Evolutionary conservation across 92 coral and sea anemone species (phyloP).

Genomic region (Siderastrea radians): DNA sequence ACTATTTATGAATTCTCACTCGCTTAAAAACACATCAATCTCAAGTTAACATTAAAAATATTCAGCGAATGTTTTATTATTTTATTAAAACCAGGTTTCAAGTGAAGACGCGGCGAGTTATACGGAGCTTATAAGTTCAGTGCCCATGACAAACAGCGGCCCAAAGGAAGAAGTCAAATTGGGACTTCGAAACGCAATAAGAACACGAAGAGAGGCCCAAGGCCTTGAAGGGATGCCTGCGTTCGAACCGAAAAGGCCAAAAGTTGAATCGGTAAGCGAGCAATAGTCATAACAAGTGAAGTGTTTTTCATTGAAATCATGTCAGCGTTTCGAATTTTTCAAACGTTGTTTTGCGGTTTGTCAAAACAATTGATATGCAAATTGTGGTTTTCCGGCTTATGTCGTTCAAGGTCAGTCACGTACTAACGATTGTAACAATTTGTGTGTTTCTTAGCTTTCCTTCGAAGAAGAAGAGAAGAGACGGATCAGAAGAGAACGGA

Average conservation of each 20-base stretch:
- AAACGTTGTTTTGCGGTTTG: constrained; percentile 26
- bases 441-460: constrained; percentile 70
- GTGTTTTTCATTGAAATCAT: not conserved
- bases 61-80: constrained; percentile 10
- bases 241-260: constrained; percentile 83
- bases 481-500: constrained; percentile 91
- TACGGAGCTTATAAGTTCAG: constrained; percentile 72
- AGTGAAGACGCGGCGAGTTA: constrained; percentile 84
- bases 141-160: constrained; percentile 66
- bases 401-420: constrained; percentile 31
- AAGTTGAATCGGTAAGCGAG: constrained; percentile 81
- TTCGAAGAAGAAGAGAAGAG: constrained; percentile 92
- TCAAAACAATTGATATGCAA: constrained; percentile 16
- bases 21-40: not conserved
- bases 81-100: constrained; percentile 68
- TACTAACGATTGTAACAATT: not conserved
- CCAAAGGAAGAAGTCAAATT: constrained; percentile 89
- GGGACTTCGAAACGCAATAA: constrained; percentile 90
- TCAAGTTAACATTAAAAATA: not conserved
- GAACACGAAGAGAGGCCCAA: constrained; percentile 88
- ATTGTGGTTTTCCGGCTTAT: constrained; percentile 16
- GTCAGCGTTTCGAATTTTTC: not conserved
- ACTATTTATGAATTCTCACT: not conserved
- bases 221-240: constrained; percentile 96
- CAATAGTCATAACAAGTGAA: not conserved